Evolutionary conservation across 2,797 vertebrate species (phyloP).

Genomic region (Gastrophryne carolinensis): DNA sequence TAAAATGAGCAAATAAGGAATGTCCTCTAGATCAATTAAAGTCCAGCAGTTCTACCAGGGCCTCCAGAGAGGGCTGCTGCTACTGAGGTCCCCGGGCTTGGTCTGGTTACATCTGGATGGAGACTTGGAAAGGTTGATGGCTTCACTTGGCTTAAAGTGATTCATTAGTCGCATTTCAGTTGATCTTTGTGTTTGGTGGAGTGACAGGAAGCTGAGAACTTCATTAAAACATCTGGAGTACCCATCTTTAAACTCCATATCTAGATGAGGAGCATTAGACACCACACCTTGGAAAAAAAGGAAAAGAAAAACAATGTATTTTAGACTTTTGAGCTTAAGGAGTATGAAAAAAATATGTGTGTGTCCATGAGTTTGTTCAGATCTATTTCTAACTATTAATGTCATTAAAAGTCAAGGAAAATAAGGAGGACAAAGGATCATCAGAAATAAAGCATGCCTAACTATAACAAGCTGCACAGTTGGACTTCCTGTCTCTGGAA

Average conservation of each 20-base stretch:
- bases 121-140: neutral
- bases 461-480: too few relatives aligned
- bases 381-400: too few relatives aligned
- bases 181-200: constrained; percentile 62
- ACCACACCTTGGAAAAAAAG: constrained; percentile 25
- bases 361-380: too few relatives aligned
- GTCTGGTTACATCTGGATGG: constrained; percentile 33
- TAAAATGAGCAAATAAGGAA: constrained; percentile 49
- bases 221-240: constrained; percentile 68
- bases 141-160: constrained; percentile 60
- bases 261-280: constrained; percentile 53
- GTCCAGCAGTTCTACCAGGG: constrained; percentile 71
- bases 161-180: constrained; percentile 56
- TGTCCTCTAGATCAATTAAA: constrained; percentile 56
- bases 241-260: constrained; percentile 68
- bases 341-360: too few relatives aligned
- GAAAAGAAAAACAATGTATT: neutral
- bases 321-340: neutral
- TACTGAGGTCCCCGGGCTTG: constrained; percentile 54
- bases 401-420: too few relatives aligned
- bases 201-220: constrained; percentile 67
- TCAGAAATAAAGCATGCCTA: too few relatives aligned
- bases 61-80: constrained; percentile 67
- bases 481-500: too few relatives aligned
- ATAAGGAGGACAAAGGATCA: too few relatives aligned